These are phyloP conservation scores for Ochropacha duplaris DNA, from an alignment of 2,888 invertebrate species.

Conservation along the genomic window DNA sequence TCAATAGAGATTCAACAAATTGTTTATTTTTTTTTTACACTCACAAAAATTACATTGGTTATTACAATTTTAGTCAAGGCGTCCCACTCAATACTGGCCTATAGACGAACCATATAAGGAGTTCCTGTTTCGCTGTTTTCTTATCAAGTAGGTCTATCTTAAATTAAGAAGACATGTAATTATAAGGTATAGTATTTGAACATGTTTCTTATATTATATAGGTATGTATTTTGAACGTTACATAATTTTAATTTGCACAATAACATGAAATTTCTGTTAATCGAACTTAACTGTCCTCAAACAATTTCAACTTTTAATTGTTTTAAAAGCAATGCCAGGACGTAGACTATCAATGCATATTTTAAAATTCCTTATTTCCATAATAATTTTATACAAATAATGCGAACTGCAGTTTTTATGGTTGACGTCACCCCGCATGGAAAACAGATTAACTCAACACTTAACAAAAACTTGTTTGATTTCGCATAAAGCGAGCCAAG, in stretches of 20 bases:
- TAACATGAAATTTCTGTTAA: no score
- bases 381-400: not conserved
- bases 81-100: not conserved
- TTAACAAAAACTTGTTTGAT: conserved; percentile 17
- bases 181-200: not conserved
- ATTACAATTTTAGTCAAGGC: conserved; percentile 10
- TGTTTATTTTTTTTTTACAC: not conserved
- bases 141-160: not conserved
- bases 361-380: no score
- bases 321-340: no score
- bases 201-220: not conserved
- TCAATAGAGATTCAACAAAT: conserved; percentile 9
- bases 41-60: conserved; percentile 18
- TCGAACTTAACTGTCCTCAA: no score
- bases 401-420: not conserved
- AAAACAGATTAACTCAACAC: not conserved
- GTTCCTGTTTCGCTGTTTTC: not conserved
- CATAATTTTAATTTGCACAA: no score
- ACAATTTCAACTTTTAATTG: no score
- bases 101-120: not conserved
- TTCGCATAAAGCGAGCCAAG: conserved; percentile 17
- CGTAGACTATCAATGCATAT: no score
- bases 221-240: no score
- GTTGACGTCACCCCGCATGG: not conserved
- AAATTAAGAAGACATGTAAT: not conserved